These are phyloP conservation scores for Heteromurus nitidus DNA, from an alignment of 2,888 invertebrate species.

Conservation along the genomic window DNA sequence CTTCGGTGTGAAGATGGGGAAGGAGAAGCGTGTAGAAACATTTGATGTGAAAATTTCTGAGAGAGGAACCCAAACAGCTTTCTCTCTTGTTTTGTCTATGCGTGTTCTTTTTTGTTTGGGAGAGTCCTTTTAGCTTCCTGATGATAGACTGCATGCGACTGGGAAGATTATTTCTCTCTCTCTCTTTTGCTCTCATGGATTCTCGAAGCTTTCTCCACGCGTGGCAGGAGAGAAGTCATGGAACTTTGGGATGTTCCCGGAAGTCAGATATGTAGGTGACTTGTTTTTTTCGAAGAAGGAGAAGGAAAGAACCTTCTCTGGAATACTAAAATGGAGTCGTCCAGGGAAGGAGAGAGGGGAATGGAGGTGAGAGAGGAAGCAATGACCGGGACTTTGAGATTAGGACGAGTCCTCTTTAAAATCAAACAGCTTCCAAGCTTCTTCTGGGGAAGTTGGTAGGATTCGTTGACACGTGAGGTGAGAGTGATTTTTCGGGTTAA, in stretches of 20 bases:
- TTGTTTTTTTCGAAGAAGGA: neutral
- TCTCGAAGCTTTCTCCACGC: neutral
- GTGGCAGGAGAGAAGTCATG: slow-evolving; percentile 20
- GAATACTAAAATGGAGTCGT: slow-evolving; percentile 17
- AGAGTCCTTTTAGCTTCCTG: slow-evolving; percentile 20
- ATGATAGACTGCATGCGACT: neutral
- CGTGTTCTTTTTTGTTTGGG: neutral
- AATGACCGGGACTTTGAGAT: slow-evolving; percentile 43
- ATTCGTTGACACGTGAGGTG: neutral
- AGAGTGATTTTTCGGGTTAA: neutral
- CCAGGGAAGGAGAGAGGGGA: neutral
- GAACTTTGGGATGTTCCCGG: slow-evolving; percentile 2
- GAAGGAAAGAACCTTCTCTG: neutral
- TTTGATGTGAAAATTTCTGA: neutral
- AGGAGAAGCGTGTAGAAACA: neutral
- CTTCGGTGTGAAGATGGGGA: neutral
- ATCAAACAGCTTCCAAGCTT: slow-evolving; percentile 5
- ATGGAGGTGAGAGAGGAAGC: slow-evolving; percentile 14
- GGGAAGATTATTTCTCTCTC: no score
- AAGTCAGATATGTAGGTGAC: neutral
- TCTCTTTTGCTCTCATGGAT: neutral
- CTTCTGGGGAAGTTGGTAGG: neutral
- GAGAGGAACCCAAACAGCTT: neutral
- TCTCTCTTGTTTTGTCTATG: neutral
- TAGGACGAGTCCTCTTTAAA: slow-evolving; percentile 30